Conservation (phyloP, 2,888 invertebrate species). For the Ochropleura plecta region DNA sequence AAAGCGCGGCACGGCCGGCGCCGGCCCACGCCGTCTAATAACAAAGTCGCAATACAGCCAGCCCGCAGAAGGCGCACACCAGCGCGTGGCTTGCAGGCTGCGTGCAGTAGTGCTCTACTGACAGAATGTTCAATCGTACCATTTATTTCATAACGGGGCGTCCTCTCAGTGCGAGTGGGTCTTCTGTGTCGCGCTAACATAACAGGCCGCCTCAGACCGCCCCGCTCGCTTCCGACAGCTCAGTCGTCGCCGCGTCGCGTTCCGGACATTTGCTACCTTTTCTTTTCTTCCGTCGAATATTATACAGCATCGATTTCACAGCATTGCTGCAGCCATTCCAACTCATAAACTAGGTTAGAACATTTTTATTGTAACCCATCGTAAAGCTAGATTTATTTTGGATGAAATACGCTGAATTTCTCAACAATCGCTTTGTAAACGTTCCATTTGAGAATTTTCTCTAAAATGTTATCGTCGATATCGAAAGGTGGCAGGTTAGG, state of each 20-base stretch:
- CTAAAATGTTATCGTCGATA: conserved; percentile 18
- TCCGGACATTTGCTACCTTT: conserved; percentile 27
- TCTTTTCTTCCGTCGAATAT: conserved; percentile 36
- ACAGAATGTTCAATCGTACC: background rate
- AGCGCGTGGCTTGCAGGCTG: background rate
- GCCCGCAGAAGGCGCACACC: conserved; percentile 1
- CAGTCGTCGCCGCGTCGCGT: background rate
- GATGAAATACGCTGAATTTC: conserved; percentile 26
- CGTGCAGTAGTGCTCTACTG: background rate
- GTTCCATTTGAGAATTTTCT: conserved; percentile 4
- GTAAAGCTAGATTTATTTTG: conserved; percentile 40
- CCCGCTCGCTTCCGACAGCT: background rate
- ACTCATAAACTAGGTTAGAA: conserved; percentile 50
- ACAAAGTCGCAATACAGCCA: background rate
- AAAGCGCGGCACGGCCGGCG: conserved; percentile 1
- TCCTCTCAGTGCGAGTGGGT: background rate
- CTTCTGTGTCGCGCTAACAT: background rate
- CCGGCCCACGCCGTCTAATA: conserved; percentile 4
- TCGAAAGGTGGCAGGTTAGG: background rate
- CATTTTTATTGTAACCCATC: conserved; percentile 41
- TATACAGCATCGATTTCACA: conserved; percentile 37
- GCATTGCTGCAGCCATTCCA: conserved; percentile 34
- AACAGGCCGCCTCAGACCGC: background rate
- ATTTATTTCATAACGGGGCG: background rate
- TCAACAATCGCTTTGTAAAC: conserved; percentile 25